These are phyloP conservation scores for Uria aalge DNA, from an alignment of 2,113 vertebrate genomes.

Conservation along the genomic window DNA sequence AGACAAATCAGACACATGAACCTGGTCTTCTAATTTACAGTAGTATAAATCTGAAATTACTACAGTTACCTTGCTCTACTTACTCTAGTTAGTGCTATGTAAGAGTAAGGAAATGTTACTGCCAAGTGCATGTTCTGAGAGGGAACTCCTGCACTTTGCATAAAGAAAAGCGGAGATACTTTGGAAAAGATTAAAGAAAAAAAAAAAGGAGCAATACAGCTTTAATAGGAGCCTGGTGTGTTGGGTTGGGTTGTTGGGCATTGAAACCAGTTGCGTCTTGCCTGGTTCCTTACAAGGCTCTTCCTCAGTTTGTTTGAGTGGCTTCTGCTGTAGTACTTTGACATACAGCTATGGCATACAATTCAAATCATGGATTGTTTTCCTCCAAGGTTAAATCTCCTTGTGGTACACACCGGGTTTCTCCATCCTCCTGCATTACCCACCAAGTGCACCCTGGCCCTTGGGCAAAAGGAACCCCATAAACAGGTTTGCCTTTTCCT, in stretches of 20 bases:
- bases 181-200: not conserved
- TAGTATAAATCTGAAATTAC: not conserved
- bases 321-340: not conserved
- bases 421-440: not conserved
- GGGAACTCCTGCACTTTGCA: not conserved
- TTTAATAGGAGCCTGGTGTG: not conserved
- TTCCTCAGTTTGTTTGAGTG: not conserved
- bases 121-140: not conserved
- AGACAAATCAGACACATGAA: not conserved
- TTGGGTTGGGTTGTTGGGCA: not conserved
- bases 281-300: not conserved
- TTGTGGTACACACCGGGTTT: not conserved
- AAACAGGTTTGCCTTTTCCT: not conserved
- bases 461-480: not conserved
- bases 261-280: not conserved
- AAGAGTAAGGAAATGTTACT: not conserved
- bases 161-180: not conserved
- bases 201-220: not conserved
- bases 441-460: not conserved
- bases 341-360: not conserved
- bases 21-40: not conserved
- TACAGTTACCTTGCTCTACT: not conserved
- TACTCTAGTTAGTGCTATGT: not conserved
- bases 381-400: not conserved
- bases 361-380: not conserved